Base-by-base conservation (phyloP, 1,140 invertebrate species). In the Pachypsylla venusta region DNA sequence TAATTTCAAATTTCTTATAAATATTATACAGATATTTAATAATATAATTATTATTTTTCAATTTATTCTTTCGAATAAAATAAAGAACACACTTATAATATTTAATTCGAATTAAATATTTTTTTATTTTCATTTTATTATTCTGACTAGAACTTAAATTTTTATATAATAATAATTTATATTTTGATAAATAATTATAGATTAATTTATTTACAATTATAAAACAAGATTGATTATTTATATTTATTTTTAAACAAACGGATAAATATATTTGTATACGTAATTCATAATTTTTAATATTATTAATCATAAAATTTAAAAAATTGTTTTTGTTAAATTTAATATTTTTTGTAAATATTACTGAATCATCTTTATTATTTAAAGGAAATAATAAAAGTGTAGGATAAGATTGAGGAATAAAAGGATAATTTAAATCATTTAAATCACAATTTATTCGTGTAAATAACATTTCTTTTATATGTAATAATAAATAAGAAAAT, bases 351-450 rank as follows among this genome's bases (percentile, higher is more conserved):
- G 16, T 22, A n/a, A 10, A 48, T 4, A 48, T 4, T n/a, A 35
- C n/a, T 7, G 42, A 48, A 48, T 48, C 16, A 7, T 48, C 42
- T 22, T n/a, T 4, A 3, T 48, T 4, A 4, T 22, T 3, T 22
- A 22, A n/a, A 48, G 42, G 42, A 22, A 48, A 48, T 19, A 48
- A 22, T 4, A 48, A 3, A 19, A 48, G n/a, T 22, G 7, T 19
- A 4, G 42, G 42, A 19, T 19, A 10, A 7, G n/a, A n/a, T 3
- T 4, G 7, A 4, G 42, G 42, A 19, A 48, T 19, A n/a, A 48
- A 48, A 4, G 42, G 42, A n/a, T 48, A 48, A n/a, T n/a, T 19
- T n/a, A 48, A 22, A 48, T 48, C 42, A 48, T 48, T 48, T n/a
- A 22, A 19, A 22, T 48, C 42, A 5, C 5, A n/a, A 19, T 48